Percentiles rank a stretch among this genome's conserved stretches.
These are phyloP conservation scores for Kuschelorhynchus macadamiae DNA, from an alignment of 2,888 invertebrate genomes.

Conservation along the genomic window DNA sequence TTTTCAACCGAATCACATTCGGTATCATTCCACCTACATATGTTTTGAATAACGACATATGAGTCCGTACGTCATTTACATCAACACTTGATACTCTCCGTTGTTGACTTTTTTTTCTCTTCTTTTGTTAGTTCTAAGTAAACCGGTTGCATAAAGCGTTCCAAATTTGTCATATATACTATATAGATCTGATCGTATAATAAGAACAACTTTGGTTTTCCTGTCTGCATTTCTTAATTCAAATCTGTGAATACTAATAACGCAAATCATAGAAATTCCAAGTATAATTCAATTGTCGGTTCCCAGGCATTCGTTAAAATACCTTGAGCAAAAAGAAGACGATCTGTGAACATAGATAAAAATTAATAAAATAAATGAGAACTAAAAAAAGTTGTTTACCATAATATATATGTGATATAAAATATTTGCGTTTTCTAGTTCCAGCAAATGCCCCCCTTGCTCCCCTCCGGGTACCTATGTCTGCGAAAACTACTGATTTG, in stretches of 20 bases:
- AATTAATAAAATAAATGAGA: too few species aligned
- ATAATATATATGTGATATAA: too few species aligned
- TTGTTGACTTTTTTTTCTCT: neutral
- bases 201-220: neutral
- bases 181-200: neutral
- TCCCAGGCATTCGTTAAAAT: neutral
- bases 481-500: neutral
- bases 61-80: neutral
- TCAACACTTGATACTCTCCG: neutral
- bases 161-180: neutral
- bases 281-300: slow-evolving; percentile 6
- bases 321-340: slow-evolving; percentile 1
- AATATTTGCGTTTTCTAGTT: too few species aligned
- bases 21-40: slow-evolving; percentile 3
- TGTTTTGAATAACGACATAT: neutral
- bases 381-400: too few species aligned
- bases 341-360: too few species aligned
- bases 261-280: slow-evolving; percentile 1
- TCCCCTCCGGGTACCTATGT: too few species aligned
- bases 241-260: slow-evolving; percentile 9
- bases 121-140: neutral
- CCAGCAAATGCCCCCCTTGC: too few species aligned
- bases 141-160: neutral
- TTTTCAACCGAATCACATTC: neutral
- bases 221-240: slow-evolving; percentile 16